Conservation (phyloP, 2,888 invertebrate genomes). For the Mechanitis messenoides region DNA sequence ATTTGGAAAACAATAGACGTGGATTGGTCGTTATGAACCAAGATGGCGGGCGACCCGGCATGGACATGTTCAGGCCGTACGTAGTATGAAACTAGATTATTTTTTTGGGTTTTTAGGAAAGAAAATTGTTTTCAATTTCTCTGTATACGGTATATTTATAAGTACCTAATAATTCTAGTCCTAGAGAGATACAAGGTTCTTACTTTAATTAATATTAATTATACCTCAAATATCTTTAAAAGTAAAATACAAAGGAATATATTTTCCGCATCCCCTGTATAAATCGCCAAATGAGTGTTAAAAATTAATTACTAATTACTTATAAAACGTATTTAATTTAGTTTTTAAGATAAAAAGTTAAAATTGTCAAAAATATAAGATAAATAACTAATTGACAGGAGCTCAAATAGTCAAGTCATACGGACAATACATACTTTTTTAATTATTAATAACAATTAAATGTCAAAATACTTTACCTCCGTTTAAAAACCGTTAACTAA, state of each 20-base stretch:
- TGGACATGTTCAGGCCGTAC: conserved; percentile 74
- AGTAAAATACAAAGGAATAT: not conserved
- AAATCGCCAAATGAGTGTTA: no score
- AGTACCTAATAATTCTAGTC: conserved; percentile 2
- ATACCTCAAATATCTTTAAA: conserved; percentile 4
- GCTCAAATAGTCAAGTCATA: no score
- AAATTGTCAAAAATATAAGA: no score
- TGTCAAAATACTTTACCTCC: no score
- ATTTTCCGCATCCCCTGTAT: not conserved
- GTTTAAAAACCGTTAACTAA: not conserved
- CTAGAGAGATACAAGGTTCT: conserved; percentile 4
- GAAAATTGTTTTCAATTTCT: conserved; percentile 2
- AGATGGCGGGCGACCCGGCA: conserved; percentile 61
- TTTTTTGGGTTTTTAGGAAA: conserved; percentile 43
- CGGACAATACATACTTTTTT: no score
- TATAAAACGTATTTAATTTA: no score
- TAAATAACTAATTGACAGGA: no score
- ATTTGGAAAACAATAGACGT: conserved; percentile 69
- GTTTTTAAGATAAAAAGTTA: no score
- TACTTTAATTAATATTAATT: not conserved
- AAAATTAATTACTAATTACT: no score
- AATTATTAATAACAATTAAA: no score
- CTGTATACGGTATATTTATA: conserved; percentile 4
- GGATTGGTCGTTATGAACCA: conserved; percentile 65
- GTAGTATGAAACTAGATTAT: conserved; percentile 66